Percentiles rank a stretch among this genome's conserved stretches.
phyloP scores from a whole-genome alignment of 2,113 vertebrate species.

The Oceanites oceanicus region DNA sequence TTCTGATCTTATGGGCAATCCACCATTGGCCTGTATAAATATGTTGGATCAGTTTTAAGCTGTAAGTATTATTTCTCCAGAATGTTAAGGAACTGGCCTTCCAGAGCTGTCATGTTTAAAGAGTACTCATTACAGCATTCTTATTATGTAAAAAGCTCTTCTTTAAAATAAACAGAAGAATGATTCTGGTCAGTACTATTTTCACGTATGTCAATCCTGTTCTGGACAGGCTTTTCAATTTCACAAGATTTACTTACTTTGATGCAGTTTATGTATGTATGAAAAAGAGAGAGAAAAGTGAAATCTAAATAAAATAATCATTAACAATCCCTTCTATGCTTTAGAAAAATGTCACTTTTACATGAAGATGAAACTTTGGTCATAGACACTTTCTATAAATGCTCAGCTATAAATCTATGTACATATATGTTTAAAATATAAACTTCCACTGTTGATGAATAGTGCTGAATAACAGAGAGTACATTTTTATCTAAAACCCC shows the following conservation, averaged over 20 bases:
- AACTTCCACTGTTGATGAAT: neutral
- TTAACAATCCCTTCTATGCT: neutral
- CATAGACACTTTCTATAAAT: neutral
- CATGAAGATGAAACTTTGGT: neutral
- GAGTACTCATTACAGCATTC: rapidly evolving
- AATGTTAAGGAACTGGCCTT: neutral
- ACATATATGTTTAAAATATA: neutral
- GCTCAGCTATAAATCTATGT: neutral
- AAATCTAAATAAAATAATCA: neutral
- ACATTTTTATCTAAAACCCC: neutral
- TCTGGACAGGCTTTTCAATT: neutral
- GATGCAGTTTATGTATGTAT: too few relatives aligned
- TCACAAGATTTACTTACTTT: neutral
- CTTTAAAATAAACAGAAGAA: neutral
- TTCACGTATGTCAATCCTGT: neutral
- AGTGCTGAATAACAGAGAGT: neutral
- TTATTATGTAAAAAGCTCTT: neutral
- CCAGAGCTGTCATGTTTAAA: neutral
- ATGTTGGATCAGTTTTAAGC: neutral
- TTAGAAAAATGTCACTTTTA: neutral
- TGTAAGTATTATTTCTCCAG: neutral
- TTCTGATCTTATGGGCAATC: neutral
- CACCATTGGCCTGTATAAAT: neutral
- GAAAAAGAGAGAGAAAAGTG: neutral
- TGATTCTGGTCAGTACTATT: neutral